Base-by-base conservation (phyloP, 2,888 invertebrate genomes). In the Trissonchulus latispiculum region DNA sequence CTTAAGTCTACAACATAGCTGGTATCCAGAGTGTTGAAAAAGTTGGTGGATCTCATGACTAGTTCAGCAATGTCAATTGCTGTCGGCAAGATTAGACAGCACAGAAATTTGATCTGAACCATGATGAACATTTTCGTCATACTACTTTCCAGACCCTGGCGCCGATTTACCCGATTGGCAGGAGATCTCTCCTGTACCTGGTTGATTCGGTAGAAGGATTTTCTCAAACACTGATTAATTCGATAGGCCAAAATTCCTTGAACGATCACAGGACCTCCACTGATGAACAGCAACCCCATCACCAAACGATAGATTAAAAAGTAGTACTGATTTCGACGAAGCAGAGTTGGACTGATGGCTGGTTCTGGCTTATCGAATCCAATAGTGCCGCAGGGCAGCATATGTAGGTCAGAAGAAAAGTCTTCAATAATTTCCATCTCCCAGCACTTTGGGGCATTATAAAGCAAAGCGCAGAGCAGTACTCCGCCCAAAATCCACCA, bases 391-490 rank as follows among this genome's bases (percentile, higher is more conserved):
- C 23, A 8, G 23, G 48, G 23, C 23, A 15, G 8, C 8, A 8
- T 15, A 48, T 48, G 8, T 48, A 48, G 8, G 8, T 48, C 48
- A 8, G 48, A 48, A 48, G 23, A 48, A 15, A 15, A 23, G 8
- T 48, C 8, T 8, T 48, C 8, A 48, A 48, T 15, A 8, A 48
- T 23, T 48, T 48, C 48, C 48, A 48, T 23, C 23, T 48, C 69
- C n/a, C 31, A 68, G 36, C 31, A 68, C 36, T 68, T 68, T n/a
- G 36, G 33, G 2, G 31, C 69, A 68, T 68, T 68, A 68, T 35
- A 68, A 8, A 36, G n/a, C 2, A 68, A n/a, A n/a, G 69, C 3
- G n/a, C 15, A 2, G n/a, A 68, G 8, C 3, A n/a, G n/a, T n/a
- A 68, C 69, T n/a, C 2, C 36, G 2, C 36, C 69, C 3, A 68